These are phyloP conservation scores for Aphelinus atriplicis DNA, from an alignment of 1,140 invertebrate genomes.

Conservation along the genomic window DNA sequence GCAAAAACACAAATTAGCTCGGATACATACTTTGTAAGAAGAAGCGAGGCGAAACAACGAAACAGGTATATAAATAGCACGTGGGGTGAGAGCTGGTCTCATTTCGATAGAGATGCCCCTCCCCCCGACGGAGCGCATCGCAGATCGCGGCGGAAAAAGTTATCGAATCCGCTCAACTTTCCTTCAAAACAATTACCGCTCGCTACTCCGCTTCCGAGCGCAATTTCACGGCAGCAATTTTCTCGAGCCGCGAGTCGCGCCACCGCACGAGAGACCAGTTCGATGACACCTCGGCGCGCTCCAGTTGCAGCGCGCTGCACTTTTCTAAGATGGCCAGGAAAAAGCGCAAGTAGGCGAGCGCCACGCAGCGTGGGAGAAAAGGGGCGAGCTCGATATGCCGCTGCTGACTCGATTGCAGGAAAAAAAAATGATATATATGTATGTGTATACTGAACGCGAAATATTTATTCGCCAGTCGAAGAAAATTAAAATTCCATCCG, in stretches of 20 bases:
- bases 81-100: background rate
- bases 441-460: too few species aligned
- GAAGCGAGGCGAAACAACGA: too few species aligned
- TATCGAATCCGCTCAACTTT: background rate
- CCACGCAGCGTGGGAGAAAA: constrained; percentile 6
- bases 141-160: background rate
- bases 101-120: background rate
- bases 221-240: constrained; percentile 20
- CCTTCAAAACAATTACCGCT: constrained; percentile 5
- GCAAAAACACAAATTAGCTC: too few species aligned
- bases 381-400: constrained; percentile 1
- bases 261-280: background rate
- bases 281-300: constrained; percentile 23
- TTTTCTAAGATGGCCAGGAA: constrained; percentile 31
- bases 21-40: too few species aligned
- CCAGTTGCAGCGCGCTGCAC: constrained; percentile 24
- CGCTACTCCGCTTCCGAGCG: too few species aligned
- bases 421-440: too few species aligned
- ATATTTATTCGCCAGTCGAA: too few species aligned
- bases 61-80: too few species aligned
- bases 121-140: background rate
- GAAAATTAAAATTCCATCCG: too few species aligned
- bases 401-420: constrained; percentile 43
- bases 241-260: background rate
- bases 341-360: constrained; percentile 34